A percentile compares a stretch with the other conserved stretches of the same genome.
Evolutionary conservation across 1,140 invertebrate genomes (phyloP).

Genomic region (Archegozetes longisetosus): DNA sequence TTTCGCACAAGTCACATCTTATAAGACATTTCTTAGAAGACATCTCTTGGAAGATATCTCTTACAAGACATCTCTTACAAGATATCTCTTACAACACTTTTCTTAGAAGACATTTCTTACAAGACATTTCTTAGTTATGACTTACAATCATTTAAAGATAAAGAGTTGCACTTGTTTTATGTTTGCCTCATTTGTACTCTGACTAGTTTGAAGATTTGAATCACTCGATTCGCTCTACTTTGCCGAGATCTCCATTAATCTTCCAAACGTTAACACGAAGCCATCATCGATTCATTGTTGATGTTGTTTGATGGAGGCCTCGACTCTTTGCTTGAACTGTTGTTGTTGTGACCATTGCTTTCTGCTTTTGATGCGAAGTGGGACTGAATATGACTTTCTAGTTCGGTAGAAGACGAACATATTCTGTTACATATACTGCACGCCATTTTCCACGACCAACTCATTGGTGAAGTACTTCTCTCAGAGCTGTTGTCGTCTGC

Average conservation of each 20-base stretch:
- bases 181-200: neutral
- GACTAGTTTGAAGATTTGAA: neutral
- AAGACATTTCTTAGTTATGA: too few species aligned
- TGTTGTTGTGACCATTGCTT: neutral
- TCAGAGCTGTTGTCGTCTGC: neutral
- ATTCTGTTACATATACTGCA: slow-evolving; percentile 32
- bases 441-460: slow-evolving; percentile 26
- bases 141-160: too few species aligned
- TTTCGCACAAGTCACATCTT: too few species aligned
- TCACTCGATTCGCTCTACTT: neutral
- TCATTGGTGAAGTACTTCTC: neutral
- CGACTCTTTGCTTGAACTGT: neutral
- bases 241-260: neutral
- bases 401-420: slow-evolving; percentile 26
- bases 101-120: too few species aligned
- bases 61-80: too few species aligned
- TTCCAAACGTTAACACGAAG: neutral
- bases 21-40: too few species aligned
- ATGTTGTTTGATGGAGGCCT: neutral
- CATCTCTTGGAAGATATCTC: too few species aligned
- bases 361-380: slow-evolving; percentile 20
- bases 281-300: neutral
- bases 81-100: too few species aligned
- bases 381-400: slow-evolving; percentile 30
- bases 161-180: too few species aligned